Evolutionary conservation across 2,888 invertebrate species (phyloP).

Genomic region (Pristionchus japonicus): DNA sequence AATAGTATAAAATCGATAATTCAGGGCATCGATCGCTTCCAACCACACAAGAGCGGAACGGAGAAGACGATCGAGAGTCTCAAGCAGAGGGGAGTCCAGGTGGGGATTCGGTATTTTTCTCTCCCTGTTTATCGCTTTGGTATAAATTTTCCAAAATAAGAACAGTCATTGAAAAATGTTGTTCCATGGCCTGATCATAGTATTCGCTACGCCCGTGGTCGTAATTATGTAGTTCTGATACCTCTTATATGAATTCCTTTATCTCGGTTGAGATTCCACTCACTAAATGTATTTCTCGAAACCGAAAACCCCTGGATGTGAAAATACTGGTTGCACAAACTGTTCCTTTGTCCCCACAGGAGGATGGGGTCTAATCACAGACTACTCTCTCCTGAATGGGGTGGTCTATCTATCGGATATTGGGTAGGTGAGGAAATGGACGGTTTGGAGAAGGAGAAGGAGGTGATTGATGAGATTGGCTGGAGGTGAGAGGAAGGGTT

Average conservation of each 20-base stretch:
- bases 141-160: too few species aligned
- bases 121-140: too few species aligned
- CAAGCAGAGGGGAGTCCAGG: slow-evolving; percentile 60
- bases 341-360: not conserved
- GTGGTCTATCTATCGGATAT: not conserved
- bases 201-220: too few species aligned
- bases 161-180: too few species aligned
- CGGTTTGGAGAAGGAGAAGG: not conserved
- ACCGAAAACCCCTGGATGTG: not conserved
- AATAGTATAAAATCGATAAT: not conserved
- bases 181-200: too few species aligned
- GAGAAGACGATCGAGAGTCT: slow-evolving; percentile 57
- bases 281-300: not conserved
- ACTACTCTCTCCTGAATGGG: not conserved
- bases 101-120: too few species aligned
- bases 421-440: not conserved
- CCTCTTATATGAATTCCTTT: too few species aligned
- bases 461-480: not conserved
- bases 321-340: not conserved
- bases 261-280: too few species aligned
- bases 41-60: slow-evolving; percentile 56
- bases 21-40: slow-evolving; percentile 56
- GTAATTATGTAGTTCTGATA: too few species aligned
- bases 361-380: not conserved
- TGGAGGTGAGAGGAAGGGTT: not conserved